Evolutionary conservation across 2,888 invertebrate species (phyloP), one percentile per base, ranked within the genome.

Genomic region (Heliconius hortense): DNA sequence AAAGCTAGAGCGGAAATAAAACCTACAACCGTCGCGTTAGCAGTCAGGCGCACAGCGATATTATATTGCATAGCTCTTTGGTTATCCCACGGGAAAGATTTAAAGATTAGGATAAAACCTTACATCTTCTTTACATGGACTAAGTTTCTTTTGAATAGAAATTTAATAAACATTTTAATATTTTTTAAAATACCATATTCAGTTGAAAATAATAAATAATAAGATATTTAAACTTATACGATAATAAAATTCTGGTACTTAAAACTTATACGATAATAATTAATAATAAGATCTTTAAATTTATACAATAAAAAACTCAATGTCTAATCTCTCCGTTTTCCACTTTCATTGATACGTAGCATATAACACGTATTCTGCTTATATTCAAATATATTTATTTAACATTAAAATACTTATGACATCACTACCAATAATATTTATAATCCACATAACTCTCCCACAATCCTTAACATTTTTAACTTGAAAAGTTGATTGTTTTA

Each of bases 401-500:
- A 10, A 56, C 8, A n/a, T 56, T 48, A 48, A 26, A 21, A 56
- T 31, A 69, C n/a, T 24, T n/a, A 69, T 31, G 31, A 35, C 35
- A 31, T 31, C 18, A 35, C 4, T 13, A 24, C 24, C 11, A 56
- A 35, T 53, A 69, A 15, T 69, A n/a, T 56, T 56, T 31, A 69
- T 24, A 39, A 0, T 10, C 3, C 0, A 59, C 60, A 70, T 70
- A 70, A 21, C 39, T 11, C n/a, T 63, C 72, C 28, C 72, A 72
- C n/a, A 15, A 24, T 39, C 48, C 72, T 64, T 24, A 64, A 56
- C 39, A 66, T 73, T 64, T 60, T n/a, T 53, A 69, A 77, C 72
- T 63, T 60, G 18, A 24, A 64, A 64, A 75, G 5, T 75, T 43
- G 72, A 64, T 62, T 77, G 62, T 77, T 68, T 24, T 59, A 74